Conservation (phyloP, 2,113 vertebrate species). For the Petromus typicus region DNA sequence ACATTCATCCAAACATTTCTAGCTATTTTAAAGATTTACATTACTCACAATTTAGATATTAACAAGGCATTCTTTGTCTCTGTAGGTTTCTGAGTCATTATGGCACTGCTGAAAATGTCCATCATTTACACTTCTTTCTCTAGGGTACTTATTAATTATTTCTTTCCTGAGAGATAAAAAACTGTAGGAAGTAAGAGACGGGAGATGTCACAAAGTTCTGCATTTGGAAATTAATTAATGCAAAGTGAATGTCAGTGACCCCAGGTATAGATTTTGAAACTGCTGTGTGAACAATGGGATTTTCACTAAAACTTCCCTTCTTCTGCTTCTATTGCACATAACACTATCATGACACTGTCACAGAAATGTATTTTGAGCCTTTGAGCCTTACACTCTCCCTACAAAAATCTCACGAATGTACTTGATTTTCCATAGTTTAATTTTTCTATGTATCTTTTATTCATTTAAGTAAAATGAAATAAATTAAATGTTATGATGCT, state of each 20-base stretch:
- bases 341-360: not conserved
- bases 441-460: not conserved
- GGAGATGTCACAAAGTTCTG: not conserved
- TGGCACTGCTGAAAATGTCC: not conserved
- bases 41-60: conserved; percentile 64
- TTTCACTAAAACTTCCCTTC: not conserved
- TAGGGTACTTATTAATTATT: conserved; percentile 64
- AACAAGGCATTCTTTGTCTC: conserved; percentile 56
- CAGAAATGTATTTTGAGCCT: not conserved
- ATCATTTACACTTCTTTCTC: conserved; percentile 4
- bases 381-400: not conserved
- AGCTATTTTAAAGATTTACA: conserved; percentile 59
- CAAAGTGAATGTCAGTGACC: not conserved
- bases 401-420: not conserved
- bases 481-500: not conserved
- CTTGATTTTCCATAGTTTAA: not conserved
- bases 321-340: not conserved
- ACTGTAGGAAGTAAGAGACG: conserved; percentile 41
- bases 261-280: not conserved
- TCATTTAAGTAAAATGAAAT: not conserved
- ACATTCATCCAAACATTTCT: conserved; percentile 60
- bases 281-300: not conserved
- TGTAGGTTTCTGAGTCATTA: conserved; percentile 45
- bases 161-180: conserved; percentile 40
- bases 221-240: not conserved